A percentile compares a stretch with the other conserved stretches of the same genome.
Evolutionary conservation across 1,140 invertebrate species (phyloP).

Genomic region (Solenopsis fugax): DNA sequence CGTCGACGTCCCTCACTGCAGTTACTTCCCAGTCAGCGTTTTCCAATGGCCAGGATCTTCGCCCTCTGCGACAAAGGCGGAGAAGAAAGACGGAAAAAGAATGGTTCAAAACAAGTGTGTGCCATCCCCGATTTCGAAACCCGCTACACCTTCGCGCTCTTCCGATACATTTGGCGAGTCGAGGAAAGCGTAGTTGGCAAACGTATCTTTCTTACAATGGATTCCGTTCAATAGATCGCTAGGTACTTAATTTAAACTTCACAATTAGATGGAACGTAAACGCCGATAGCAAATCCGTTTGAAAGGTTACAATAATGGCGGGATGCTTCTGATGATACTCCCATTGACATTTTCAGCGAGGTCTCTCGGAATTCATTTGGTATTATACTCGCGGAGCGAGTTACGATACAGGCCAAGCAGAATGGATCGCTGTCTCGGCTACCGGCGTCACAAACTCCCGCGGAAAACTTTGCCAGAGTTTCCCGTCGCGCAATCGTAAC

Average conservation of each 20-base stretch:
- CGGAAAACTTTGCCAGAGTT: slow-evolving; percentile 65
- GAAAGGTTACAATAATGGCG: background rate
- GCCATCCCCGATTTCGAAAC: background rate
- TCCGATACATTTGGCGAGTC: slow-evolving; percentile 6
- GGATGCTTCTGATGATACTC: slow-evolving; percentile 12
- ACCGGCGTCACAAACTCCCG: slow-evolving; percentile 42
- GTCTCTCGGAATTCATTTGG: slow-evolving; percentile 36
- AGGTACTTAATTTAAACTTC: slow-evolving; percentile 1
- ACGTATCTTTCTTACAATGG: background rate
- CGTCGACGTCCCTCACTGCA: slow-evolving; percentile 77
- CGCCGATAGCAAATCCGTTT: background rate
- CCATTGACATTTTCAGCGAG: slow-evolving; percentile 3
- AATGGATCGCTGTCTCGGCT: slow-evolving; percentile 38
- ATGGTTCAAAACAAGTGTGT: background rate
- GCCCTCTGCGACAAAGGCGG: background rate
- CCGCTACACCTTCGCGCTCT: slow-evolving; percentile 7
- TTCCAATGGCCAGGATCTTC: slow-evolving; percentile 72
- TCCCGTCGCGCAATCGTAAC: slow-evolving; percentile 49
- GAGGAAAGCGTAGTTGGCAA: background rate
- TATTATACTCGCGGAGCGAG: slow-evolving; percentile 62
- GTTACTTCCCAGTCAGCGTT: slow-evolving; percentile 83
- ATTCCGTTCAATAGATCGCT: background rate
- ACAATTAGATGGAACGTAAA: slow-evolving; percentile 7
- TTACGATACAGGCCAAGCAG: slow-evolving; percentile 41
- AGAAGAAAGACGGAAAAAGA: slow-evolving; percentile 33